Conservation (phyloP, 2,888 invertebrate species). For the Zootermopsis nevadensis region DNA sequence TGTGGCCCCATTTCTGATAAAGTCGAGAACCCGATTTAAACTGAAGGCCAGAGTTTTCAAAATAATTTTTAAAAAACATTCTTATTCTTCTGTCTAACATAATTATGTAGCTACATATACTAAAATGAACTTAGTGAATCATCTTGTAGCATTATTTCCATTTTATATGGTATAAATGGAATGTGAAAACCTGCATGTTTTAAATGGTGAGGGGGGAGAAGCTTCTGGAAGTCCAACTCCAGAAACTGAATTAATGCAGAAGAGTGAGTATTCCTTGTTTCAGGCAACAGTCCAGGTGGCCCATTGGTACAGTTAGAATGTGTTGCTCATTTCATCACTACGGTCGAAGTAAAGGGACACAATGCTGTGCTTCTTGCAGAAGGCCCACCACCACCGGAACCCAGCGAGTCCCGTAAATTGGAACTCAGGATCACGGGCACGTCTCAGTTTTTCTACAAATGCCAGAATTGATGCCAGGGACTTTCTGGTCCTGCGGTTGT, state of each 20-base stretch:
- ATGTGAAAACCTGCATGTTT: no score
- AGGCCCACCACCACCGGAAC: slow-evolving; percentile 86
- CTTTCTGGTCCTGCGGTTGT: slow-evolving; percentile 78
- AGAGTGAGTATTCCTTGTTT: slow-evolving; percentile 11
- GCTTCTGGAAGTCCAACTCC: no score
- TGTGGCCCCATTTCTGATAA: no score
- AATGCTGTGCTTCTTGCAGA: slow-evolving; percentile 82
- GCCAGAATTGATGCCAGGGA: slow-evolving; percentile 72
- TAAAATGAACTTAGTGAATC: no score
- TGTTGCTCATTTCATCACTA: slow-evolving; percentile 41
- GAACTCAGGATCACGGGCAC: slow-evolving; percentile 72
- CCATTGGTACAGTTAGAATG: not conserved
- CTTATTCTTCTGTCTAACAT: no score
- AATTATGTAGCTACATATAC: no score
- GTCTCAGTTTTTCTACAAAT: slow-evolving; percentile 74
- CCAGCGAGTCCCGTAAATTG: slow-evolving; percentile 77
- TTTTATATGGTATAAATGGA: no score
- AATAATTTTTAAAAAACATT: no score
- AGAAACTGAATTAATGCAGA: not conserved
- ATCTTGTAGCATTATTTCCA: no score
- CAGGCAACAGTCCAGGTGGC: not conserved
- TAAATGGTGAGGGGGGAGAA: no score
- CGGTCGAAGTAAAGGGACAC: slow-evolving; percentile 72
- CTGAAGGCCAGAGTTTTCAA: no score
- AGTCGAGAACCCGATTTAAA: no score